Evolutionary conservation across 2,797 vertebrate species (phyloP).

Genomic region (Microctenopoma steveboyesi): DNA sequence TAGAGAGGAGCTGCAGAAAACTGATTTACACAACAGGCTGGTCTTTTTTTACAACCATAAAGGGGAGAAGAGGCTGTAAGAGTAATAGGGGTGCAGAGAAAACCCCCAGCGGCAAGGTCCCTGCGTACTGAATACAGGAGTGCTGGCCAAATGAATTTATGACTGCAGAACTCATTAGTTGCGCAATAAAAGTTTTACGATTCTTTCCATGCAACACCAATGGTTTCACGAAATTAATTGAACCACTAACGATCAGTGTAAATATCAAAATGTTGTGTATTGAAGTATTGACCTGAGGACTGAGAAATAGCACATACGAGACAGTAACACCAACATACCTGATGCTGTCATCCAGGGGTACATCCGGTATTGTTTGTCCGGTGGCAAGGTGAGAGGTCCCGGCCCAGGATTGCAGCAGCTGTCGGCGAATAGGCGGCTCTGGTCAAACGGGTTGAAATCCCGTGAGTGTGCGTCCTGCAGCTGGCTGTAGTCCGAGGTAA

Average conservation of each 20-base stretch:
- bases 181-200: constrained; percentile 94
- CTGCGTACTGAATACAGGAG: constrained; percentile 74
- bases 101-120: constrained; percentile 76
- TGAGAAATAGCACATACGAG: constrained; percentile 11
- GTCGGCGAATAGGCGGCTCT: constrained; percentile 89
- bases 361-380: constrained; percentile 90
- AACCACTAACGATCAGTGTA: constrained; percentile 83
- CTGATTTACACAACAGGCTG: constrained; percentile 77
- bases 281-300: constrained; percentile 46
- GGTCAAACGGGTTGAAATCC: constrained; percentile 89
- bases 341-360: constrained; percentile 93
- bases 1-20: constrained; percentile 67
- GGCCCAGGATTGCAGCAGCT: constrained; percentile 88
- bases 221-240: constrained; percentile 89
- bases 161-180: constrained; percentile 84
- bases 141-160: constrained; percentile 84
- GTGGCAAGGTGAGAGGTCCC: constrained; percentile 83
- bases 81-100: constrained; percentile 74
- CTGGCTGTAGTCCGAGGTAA: constrained; percentile 85
- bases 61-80: constrained; percentile 75
- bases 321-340: constrained; percentile 78
- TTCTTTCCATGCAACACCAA: constrained; percentile 92
- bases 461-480: constrained; percentile 85
- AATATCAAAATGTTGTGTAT: constrained; percentile 60
- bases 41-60: constrained; percentile 76